Conservation (phyloP, 2,113 vertebrate genomes). For the Syngnathoides biaculeatus region DNA sequence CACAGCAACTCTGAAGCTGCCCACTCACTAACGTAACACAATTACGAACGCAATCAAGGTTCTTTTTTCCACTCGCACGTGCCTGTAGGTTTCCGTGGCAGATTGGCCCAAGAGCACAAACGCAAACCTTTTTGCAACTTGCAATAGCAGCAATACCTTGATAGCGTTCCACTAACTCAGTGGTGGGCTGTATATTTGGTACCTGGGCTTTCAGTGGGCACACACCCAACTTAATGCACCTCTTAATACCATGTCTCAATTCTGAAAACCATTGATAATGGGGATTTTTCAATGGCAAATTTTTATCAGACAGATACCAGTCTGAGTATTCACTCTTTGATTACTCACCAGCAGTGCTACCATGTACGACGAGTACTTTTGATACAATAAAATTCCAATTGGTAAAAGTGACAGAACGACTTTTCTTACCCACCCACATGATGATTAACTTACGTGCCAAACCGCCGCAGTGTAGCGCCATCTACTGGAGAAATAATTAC, state of each 20-base stretch:
- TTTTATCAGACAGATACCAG: no score
- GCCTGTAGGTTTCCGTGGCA: conserved; percentile 9
- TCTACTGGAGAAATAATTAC: no score
- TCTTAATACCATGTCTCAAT: not conserved
- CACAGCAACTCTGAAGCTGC: conserved; percentile 24
- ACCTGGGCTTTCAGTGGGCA: not conserved
- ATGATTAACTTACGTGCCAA: no score
- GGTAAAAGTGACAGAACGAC: no score
- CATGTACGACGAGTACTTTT: no score
- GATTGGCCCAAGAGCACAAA: conserved; percentile 3
- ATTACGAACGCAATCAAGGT: conserved; percentile 54
- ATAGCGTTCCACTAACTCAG: conserved; percentile 45
- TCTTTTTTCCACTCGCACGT: conserved; percentile 9
- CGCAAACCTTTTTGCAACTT: conserved; percentile 15
- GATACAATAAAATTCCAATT: no score
- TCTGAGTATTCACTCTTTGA: no score
- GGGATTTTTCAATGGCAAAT: no score
- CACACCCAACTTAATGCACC: not conserved
- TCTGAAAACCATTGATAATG: no score
- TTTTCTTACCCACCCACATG: no score
- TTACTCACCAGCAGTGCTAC: no score
- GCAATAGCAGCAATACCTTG: conserved; percentile 42
- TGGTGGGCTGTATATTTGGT: not conserved
- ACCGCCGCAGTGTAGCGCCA: no score
- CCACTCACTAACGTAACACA: conserved; percentile 50